These are phyloP conservation scores for Eubasilissa splendida DNA, from an alignment of 2,888 invertebrate genomes.

Conservation along the genomic window DNA sequence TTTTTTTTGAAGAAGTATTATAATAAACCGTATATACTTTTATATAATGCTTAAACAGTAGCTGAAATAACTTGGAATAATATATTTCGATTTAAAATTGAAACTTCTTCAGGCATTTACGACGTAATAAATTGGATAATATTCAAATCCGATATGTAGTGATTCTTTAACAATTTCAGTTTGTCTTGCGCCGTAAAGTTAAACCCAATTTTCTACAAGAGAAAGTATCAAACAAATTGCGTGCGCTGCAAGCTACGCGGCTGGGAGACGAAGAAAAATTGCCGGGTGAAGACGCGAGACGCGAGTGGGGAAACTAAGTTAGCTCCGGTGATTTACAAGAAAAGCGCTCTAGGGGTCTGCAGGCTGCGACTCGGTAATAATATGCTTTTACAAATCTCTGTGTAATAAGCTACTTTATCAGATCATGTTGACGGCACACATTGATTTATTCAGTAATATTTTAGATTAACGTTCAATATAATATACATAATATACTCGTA, in stretches of 20 bases:
- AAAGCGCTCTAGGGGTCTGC: slow-evolving; percentile 52
- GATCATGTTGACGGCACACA: too few relatives aligned
- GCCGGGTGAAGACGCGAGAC: slow-evolving; percentile 57
- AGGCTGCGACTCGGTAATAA: neutral
- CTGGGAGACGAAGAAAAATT: slow-evolving; percentile 58
- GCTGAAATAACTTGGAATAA: too few relatives aligned
- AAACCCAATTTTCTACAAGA: slow-evolving; percentile 59
- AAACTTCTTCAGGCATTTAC: too few relatives aligned
- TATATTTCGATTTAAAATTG: too few relatives aligned
- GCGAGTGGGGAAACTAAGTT: slow-evolving; percentile 58
- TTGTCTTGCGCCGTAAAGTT: slow-evolving; percentile 51
- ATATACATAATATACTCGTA: too few relatives aligned
- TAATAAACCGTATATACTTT: too few relatives aligned
- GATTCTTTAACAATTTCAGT: slow-evolving; percentile 55
- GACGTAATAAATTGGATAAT: slow-evolving; percentile 39
- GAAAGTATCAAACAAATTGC: slow-evolving; percentile 58
- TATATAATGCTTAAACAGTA: too few relatives aligned
- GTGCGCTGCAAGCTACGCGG: slow-evolving; percentile 52
- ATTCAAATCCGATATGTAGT: slow-evolving; percentile 51
- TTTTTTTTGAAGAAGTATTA: too few relatives aligned
- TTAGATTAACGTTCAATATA: too few relatives aligned
- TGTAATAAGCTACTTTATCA: neutral
- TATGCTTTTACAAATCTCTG: neutral
- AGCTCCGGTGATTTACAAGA: slow-evolving; percentile 58
- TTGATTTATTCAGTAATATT: too few relatives aligned